Percentiles rank a stretch among this genome's conserved stretches.
These are phyloP conservation scores for Menidia menidia DNA, from an alignment of 2,797 vertebrate genomes.

Conservation along the genomic window DNA sequence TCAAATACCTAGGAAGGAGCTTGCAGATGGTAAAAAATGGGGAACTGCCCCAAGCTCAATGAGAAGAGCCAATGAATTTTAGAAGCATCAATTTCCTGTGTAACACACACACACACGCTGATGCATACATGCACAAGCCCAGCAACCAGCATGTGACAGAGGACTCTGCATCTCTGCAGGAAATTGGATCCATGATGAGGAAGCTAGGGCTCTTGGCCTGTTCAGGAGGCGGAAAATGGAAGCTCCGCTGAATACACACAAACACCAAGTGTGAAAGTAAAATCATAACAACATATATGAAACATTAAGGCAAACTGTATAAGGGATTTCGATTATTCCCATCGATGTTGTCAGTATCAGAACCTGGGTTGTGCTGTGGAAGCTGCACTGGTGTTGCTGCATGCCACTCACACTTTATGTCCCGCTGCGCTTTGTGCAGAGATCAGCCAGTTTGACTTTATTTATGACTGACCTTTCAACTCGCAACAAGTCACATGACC, in stretches of 20 bases:
- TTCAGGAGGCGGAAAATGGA: constrained; percentile 25
- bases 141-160: not conserved
- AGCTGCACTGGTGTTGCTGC: not conserved
- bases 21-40: constrained; percentile 2
- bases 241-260: not conserved
- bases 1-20: constrained; percentile 49
- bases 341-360: too few relatives aligned
- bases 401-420: not conserved
- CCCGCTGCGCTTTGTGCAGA: not conserved
- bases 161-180: constrained; percentile 1
- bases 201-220: constrained; percentile 7
- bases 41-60: constrained; percentile 21
- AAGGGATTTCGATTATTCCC: not conserved
- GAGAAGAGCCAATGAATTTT: constrained; percentile 7
- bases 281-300: not conserved
- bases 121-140: not conserved
- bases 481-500: not conserved
- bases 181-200: constrained; percentile 17
- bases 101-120: not conserved
- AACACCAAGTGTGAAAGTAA: not conserved
- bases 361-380: not conserved
- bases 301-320: not conserved
- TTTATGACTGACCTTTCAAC: not conserved
- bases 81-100: constrained; percentile 22
- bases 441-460: constrained; percentile 2